Evolutionary conservation across 2,888 invertebrate species (phyloP), one percentile per base, ranked within the genome.

Genomic region (Dryobota labecula): DNA sequence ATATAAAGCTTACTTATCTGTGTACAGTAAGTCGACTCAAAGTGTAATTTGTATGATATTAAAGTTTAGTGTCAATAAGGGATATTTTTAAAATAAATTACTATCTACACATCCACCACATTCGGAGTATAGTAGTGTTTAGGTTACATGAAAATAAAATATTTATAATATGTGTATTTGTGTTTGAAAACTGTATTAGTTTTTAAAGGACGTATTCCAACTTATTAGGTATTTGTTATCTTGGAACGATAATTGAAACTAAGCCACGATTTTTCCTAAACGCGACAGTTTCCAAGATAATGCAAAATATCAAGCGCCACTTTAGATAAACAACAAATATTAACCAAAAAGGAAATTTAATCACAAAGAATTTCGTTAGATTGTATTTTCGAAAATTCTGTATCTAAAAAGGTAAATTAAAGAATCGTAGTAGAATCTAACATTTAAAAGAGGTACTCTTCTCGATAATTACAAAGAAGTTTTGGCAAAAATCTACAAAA

Each of bases 111-210:
- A 73, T 80, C 65, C 78, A 75, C 77, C 77, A 77, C 76, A 79
- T 84, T 82, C 45, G 78, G 71, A 84, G 81, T 85, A 83, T 84
- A 76, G 76, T 85, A 86, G 87, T 82, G 70, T 70, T 72, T 85
- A 84, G 84, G 79, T 78, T 76, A 86, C 80, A 70, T 84, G 80
- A 78, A 87, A 88, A 80, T 80, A 87, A 87, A 85, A 0, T 33
- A 8, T 85, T 87, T 86, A 84, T 85, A 83, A 82, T 80, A 76
- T 78, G 74, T 61, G 53, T 33, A 73, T 66, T 77, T 79, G 82
- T 85, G 81, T 87, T 86, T 78, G 63, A 24, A 60, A 76, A 60
- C 41, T 20, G 27, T 47, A 27, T 70, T 30, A 15, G 20, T 33
- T 24, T 56, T 30, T 36, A 27, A 33, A 38, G 20, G 6, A 18